Percentiles rank a stretch among this genome's conserved stretches.
Conservation (phyloP, 2,113 vertebrate species). For the Taxidea taxus region DNA sequence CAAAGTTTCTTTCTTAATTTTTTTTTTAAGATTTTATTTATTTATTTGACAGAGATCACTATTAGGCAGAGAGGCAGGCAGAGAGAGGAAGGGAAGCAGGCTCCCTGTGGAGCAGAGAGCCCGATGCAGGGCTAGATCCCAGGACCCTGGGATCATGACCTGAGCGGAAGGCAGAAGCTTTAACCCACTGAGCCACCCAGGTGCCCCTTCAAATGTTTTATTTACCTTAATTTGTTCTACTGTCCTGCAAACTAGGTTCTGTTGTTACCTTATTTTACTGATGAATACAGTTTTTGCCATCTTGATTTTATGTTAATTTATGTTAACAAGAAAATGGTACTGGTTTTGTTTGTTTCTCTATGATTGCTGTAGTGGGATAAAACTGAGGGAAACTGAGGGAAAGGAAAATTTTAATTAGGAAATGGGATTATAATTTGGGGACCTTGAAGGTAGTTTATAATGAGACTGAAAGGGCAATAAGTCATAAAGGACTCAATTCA, state of each 20-base stretch:
- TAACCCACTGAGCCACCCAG: too few relatives aligned
- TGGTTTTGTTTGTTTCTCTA: slow-evolving; percentile 3
- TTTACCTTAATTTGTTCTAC: neutral
- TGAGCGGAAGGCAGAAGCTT: too few relatives aligned
- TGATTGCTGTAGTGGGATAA: neutral
- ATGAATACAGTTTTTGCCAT: neutral
- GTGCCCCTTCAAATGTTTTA: neutral
- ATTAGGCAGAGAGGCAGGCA: too few relatives aligned
- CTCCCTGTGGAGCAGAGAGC: too few relatives aligned
- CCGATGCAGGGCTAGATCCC: too few relatives aligned
- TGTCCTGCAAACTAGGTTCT: neutral
- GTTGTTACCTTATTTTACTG: neutral
- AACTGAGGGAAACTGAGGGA: neutral
- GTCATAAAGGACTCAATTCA: neutral
- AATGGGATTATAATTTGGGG: neutral
- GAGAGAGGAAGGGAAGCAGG: too few relatives aligned
- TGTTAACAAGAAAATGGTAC: neutral
- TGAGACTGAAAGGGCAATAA: neutral
- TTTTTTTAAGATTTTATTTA: too few relatives aligned
- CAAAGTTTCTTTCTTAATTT: neutral
- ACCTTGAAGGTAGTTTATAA: neutral
- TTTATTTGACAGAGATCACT: too few relatives aligned
- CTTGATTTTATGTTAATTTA: slow-evolving; percentile 32
- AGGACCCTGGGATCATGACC: too few relatives aligned
- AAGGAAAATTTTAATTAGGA: slow-evolving; percentile 13